Evolutionary conservation across 92 coral and sea anemone genomes (phyloP), one percentile per base, ranked within the genome.

Genomic region (Heteractis magnifica): DNA sequence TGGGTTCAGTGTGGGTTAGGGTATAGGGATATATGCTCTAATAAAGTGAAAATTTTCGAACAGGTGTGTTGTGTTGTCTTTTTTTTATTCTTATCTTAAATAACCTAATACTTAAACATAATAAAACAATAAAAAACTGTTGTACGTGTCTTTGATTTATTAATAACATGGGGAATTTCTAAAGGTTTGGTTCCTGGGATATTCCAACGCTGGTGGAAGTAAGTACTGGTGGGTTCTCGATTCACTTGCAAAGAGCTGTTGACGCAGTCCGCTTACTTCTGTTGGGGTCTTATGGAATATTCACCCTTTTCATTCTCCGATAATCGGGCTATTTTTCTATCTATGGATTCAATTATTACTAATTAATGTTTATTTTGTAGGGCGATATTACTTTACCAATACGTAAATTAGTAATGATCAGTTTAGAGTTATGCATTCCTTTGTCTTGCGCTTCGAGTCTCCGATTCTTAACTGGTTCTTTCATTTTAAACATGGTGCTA

Each of bases 201-300:
- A 64, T 64, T 64, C 71, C 44, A 64, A 19, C 21, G 71, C 71
- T 8, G 26, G 10, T 64, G 23, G 71, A 19, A 64, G 71, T 64
- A 64, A 64, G 71, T 64, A n/a, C 20, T 19, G 26, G 26, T 18
- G n/a, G 41, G 71, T 19, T 10, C 6, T 10, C 26, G n/a, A 64
- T 10, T 19, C 20, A n/a, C 71, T 64, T 19, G n/a, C n/a, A 64
- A 64, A 16, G 71, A 64, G 10, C 71, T 64, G 21, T 20, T 64
- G 6, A 11, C 64, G 16, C 71, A 64, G 71, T n/a, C 19, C 71
- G 71, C 71, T 64, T 64, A 64, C 71, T 64, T 64, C 71, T 64
- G 71, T n/a, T 64, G 26, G 71, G 71, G 71, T 16, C 26, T 64
- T 64, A 19, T 18, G 44, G 44, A 34, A 34, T 34, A 34, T 8